Conservation (phyloP, 2,113 vertebrate species). For the Neolamprologus modestus region DNA sequence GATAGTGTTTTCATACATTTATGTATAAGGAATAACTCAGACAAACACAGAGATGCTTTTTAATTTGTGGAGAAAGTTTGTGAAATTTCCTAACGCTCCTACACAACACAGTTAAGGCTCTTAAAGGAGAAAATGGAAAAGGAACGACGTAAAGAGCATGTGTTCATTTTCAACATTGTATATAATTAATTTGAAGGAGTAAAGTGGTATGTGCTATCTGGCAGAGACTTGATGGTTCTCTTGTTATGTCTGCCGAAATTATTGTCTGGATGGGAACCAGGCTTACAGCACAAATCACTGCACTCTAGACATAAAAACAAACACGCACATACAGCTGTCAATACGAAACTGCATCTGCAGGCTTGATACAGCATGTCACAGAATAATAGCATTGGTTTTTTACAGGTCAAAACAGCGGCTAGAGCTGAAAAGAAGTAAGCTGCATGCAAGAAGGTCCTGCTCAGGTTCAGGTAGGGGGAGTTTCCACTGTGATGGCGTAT, state of each 20-base stretch:
- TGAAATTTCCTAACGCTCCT: neutral
- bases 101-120: neutral
- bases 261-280: constrained; percentile 38
- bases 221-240: constrained; percentile 17
- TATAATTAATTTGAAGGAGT: neutral
- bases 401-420: neutral
- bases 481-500: neutral
- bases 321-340: constrained; percentile 10
- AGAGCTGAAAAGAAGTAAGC: neutral
- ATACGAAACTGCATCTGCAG: constrained; percentile 22
- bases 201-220: neutral
- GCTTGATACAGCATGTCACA: neutral
- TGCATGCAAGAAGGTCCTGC: neutral
- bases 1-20: neutral
- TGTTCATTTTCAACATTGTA: neutral
- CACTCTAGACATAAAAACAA: neutral
- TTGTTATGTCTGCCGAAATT: constrained; percentile 34
- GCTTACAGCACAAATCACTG: constrained; percentile 35
- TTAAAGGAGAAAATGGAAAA: neutral
- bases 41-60: neutral
- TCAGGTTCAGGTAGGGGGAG: neutral
- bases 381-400: neutral
- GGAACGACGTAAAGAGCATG: neutral
- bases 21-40: neutral
- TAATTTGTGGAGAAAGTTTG: neutral